Conservation (phyloP, 2,888 invertebrate genomes). For the Troides aeacus region DNA sequence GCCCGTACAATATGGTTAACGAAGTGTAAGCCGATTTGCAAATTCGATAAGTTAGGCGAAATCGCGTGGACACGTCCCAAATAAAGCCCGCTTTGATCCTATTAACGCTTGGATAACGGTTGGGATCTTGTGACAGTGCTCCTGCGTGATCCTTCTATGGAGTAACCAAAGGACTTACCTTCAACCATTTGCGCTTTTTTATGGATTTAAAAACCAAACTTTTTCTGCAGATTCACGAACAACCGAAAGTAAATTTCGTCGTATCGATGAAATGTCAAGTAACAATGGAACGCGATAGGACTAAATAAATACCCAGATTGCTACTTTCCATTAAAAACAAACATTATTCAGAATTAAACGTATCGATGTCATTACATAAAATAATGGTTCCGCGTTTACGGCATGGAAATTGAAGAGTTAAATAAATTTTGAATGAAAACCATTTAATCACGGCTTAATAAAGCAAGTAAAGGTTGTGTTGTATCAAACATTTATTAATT, state of each 20-base stretch:
- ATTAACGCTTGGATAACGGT: slow-evolving; percentile 76
- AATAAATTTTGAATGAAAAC: slow-evolving; percentile 14
- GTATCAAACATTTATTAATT: slow-evolving; percentile 9
- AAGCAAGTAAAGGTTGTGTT: slow-evolving; percentile 11
- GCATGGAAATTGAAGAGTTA: slow-evolving; percentile 5
- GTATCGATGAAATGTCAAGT: slow-evolving; percentile 3
- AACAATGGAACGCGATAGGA: slow-evolving; percentile 8
- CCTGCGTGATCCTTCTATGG: slow-evolving; percentile 57
- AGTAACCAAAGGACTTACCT: slow-evolving; percentile 43
- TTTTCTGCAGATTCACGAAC: neutral
- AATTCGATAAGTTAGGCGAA: slow-evolving; percentile 78
- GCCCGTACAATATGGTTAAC: slow-evolving; percentile 57
- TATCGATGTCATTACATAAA: slow-evolving; percentile 16
- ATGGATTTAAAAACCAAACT: slow-evolving; percentile 2
- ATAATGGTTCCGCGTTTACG: slow-evolving; percentile 12
- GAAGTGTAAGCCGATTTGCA: slow-evolving; percentile 78
- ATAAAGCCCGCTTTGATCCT: slow-evolving; percentile 78
- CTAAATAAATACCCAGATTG: slow-evolving; percentile 1
- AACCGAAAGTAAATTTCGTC: neutral
- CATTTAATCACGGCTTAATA: slow-evolving; percentile 8
- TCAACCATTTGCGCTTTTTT: slow-evolving; percentile 33
- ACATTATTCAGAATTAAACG: slow-evolving; percentile 16
- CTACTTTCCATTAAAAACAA: slow-evolving; percentile 9
- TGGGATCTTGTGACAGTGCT: slow-evolving; percentile 67
- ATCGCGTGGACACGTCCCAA: slow-evolving; percentile 75